phyloP scores from a whole-genome alignment of 1,140 invertebrate genomes.

The Drosophila rufa region DNA sequence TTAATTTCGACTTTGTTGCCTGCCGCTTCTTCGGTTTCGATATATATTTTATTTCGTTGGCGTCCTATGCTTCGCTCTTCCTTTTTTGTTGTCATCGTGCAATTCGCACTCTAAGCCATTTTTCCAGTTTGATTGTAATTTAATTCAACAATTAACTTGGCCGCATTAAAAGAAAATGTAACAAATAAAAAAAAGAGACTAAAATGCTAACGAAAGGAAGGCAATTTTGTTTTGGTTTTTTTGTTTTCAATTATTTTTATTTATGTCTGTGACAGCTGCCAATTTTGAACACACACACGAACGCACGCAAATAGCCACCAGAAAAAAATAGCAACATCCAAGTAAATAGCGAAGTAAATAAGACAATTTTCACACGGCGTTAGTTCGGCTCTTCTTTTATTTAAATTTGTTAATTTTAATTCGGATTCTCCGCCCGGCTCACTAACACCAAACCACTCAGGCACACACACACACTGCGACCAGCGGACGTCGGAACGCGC shows the following conservation, averaged over 20 bases:
- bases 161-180: constrained; percentile 20
- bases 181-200: constrained; percentile 4
- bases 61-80: constrained; percentile 31
- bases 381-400: constrained; percentile 20
- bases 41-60: constrained; percentile 6
- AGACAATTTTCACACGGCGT: constrained; percentile 31
- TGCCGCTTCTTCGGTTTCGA: constrained; percentile 15
- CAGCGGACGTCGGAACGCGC: constrained; percentile 20
- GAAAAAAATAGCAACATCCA: constrained; percentile 25
- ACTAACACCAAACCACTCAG: constrained; percentile 13
- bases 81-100: constrained; percentile 48
- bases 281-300: constrained; percentile 38
- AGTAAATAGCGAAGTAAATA: constrained; percentile 34
- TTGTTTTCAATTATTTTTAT: constrained; percentile 19
- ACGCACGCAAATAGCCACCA: constrained; percentile 44
- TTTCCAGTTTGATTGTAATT: constrained; percentile 16
- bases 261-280: constrained; percentile 43
- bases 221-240: constrained; percentile 40
- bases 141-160: constrained; percentile 25
- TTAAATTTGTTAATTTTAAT: constrained; percentile 16
- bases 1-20: constrained; percentile 27
- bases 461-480: constrained; percentile 12
- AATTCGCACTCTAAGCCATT: constrained; percentile 38
- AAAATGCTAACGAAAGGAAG: constrained; percentile 7
- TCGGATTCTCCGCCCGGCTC: constrained; percentile 27